These are phyloP conservation scores for Cerceris rybyensis DNA, from an alignment of 2,888 invertebrate species.

Conservation along the genomic window DNA sequence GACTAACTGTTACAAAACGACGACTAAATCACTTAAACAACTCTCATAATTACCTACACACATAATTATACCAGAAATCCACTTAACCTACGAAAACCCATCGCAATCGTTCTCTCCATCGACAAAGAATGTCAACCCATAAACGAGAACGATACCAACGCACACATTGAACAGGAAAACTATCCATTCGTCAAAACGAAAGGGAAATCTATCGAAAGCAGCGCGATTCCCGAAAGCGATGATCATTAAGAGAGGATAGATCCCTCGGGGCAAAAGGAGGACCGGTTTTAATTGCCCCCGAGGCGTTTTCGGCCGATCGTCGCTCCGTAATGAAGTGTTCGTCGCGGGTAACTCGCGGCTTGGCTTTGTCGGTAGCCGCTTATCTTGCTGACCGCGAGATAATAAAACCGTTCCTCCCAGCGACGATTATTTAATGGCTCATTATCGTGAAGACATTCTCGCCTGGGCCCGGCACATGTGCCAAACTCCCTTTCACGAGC, in stretches of 20 bases:
- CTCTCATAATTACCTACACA: too few relatives aligned
- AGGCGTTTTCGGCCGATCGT: conserved; percentile 61
- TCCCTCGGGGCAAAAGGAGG: conserved; percentile 38
- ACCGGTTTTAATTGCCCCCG: conserved; percentile 60
- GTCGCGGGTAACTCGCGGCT: conserved; percentile 48
- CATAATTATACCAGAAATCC: too few relatives aligned
- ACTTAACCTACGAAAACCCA: too few relatives aligned
- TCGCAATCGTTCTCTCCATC: too few relatives aligned
- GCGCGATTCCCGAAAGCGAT: conserved; percentile 34
- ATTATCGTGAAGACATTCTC: conserved; percentile 66
- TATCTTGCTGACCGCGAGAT: conserved; percentile 59
- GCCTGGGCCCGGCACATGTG: conserved; percentile 17
- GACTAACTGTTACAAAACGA: too few relatives aligned
- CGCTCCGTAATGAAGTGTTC: conserved; percentile 69
- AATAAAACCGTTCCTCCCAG: conserved; percentile 63
- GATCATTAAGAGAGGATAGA: conserved; percentile 12
- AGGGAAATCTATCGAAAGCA: conserved; percentile 7
- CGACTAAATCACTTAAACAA: too few relatives aligned
- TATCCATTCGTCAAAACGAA: neutral
- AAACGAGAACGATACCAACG: too few relatives aligned
- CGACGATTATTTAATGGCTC: conserved; percentile 71
- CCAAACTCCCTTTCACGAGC: conserved; percentile 25
- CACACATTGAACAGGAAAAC: neutral
- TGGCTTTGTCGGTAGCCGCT: conserved; percentile 56
- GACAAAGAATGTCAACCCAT: neutral